Conservation (phyloP, 2,888 invertebrate genomes). For the Heliothis peltigera region DNA sequence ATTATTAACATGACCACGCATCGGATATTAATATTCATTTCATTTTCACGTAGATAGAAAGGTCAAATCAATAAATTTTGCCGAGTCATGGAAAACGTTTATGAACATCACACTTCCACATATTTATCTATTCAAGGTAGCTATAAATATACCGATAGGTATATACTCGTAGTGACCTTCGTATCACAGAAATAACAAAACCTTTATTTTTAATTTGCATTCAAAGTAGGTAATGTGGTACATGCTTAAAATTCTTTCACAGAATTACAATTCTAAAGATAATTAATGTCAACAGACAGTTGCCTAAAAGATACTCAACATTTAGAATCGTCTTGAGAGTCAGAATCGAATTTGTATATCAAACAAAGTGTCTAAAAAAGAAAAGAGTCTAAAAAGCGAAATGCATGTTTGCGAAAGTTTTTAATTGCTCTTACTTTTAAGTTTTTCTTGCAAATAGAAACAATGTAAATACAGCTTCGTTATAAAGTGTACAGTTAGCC, state of each 20-base stretch:
- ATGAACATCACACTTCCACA: conserved; percentile 15
- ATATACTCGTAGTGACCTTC: conserved; percentile 32
- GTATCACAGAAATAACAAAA: conserved; percentile 30
- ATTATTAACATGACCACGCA: no score
- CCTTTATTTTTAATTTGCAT: conserved; percentile 38
- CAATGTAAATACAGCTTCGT: conserved; percentile 25
- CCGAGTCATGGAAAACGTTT: conserved; percentile 10
- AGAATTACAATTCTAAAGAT: conserved; percentile 20
- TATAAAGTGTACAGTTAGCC: conserved; percentile 4
- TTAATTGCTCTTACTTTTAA: conserved; percentile 17
- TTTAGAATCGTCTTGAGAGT: conserved; percentile 23
- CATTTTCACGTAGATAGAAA: conserved; percentile 1
- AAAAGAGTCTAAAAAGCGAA: background rate
- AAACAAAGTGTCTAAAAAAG: conserved; percentile 2
- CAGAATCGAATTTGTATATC: conserved; percentile 8
- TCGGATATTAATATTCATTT: no score
- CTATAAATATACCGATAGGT: conserved; percentile 47
- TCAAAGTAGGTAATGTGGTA: conserved; percentile 40
- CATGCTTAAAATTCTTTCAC: conserved; percentile 13
- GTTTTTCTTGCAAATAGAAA: conserved; percentile 11
- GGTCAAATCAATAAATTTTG: conserved; percentile 19
- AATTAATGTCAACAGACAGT: conserved; percentile 15
- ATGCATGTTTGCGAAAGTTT: conserved; percentile 6
- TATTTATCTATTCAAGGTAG: conserved; percentile 42
- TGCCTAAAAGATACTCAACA: conserved; percentile 9